These are phyloP conservation scores for Cacatua alba DNA, from an alignment of 2,113 vertebrate genomes.

Conservation along the genomic window DNA sequence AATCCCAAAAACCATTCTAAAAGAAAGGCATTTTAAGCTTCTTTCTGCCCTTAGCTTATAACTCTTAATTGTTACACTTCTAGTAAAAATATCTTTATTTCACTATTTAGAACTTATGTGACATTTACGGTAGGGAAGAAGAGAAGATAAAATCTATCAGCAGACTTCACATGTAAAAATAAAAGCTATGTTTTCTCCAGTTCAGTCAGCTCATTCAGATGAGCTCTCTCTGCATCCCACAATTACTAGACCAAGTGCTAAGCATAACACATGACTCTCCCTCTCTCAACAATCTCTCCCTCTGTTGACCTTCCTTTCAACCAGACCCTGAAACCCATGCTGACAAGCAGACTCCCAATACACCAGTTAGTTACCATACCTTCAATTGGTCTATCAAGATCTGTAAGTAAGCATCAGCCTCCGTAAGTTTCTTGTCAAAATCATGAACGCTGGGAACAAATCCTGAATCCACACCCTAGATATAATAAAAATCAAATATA, in stretches of 20 bases:
- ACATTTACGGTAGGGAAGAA: background rate
- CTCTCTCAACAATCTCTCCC: background rate
- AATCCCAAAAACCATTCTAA: background rate
- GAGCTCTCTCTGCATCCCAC: background rate
- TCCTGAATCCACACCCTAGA: conserved; percentile 92
- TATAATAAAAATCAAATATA: background rate
- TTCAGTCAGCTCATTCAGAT: background rate
- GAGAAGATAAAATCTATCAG: background rate
- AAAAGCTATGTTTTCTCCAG: background rate
- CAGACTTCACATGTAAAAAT: background rate
- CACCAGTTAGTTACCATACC: conserved; percentile 73
- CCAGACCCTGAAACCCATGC: background rate
- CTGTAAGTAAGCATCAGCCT: conserved; percentile 98
- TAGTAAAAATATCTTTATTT: background rate
- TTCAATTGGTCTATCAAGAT: conserved; percentile 98
- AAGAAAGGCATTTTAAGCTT: background rate
- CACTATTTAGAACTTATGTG: background rate
- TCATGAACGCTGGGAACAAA: conserved; percentile 97
- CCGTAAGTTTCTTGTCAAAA: conserved; percentile 97
- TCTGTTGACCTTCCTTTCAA: background rate
- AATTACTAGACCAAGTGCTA: background rate
- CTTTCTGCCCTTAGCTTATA: background rate
- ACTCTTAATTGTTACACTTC: background rate
- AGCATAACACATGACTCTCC: background rate
- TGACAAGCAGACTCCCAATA: background rate